phyloP scores from a whole-genome alignment of 2,797 vertebrate genomes.

The Pangasius djambal region DNA sequence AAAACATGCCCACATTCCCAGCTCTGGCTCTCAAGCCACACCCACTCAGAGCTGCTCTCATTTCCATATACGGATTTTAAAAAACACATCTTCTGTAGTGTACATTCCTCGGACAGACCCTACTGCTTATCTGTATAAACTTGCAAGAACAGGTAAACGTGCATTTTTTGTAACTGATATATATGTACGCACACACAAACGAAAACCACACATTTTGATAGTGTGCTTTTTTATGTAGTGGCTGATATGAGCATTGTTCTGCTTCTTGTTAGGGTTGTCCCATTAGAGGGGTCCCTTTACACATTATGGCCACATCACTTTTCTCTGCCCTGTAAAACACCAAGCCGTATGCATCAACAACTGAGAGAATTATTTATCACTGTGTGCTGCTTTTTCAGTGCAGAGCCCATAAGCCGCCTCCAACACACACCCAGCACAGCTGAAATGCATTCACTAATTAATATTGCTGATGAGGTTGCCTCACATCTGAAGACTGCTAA shows the following conservation, averaged over 20 bases:
- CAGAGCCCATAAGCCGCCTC: conserved; percentile 40
- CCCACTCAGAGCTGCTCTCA: background rate
- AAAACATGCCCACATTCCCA: background rate
- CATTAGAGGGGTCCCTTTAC: conserved; percentile 33
- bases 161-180: background rate
- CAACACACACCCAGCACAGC: conserved; percentile 37
- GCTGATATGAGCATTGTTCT: conserved; percentile 18
- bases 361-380: conserved; percentile 58
- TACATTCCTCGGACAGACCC: background rate
- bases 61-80: background rate
- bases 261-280: conserved; percentile 21
- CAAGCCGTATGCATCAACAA: conserved; percentile 36
- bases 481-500: conserved; percentile 56
- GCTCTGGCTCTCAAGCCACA: background rate
- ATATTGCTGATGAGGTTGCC: conserved; percentile 54
- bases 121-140: background rate
- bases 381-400: conserved; percentile 17
- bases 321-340: conserved; percentile 38
- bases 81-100: background rate
- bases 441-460: conserved; percentile 56
- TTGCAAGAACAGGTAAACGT: background rate
- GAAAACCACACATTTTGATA: background rate
- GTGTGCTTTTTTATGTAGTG: background rate
- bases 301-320: conserved; percentile 4
- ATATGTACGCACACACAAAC: background rate